Percentiles rank a stretch among this genome's conserved stretches.
Conservation (phyloP, 2,797 vertebrate genomes). For the Chromobotia macracanthus region DNA sequence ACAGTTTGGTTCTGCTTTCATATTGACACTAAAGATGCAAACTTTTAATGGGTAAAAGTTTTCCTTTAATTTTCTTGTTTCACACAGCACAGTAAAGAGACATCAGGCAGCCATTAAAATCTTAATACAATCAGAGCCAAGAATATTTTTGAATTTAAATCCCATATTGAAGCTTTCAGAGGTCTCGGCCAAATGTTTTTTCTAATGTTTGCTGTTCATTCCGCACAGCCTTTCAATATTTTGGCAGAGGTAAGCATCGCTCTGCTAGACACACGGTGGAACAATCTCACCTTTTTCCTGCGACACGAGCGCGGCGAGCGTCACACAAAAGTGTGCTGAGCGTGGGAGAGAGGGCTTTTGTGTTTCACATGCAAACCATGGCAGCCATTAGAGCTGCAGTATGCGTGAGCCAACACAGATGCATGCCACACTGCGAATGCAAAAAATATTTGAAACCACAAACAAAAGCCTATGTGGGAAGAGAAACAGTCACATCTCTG, state of each 20-base stretch:
- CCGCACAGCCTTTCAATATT: conserved; percentile 29
- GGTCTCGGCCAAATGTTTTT: conserved; percentile 37
- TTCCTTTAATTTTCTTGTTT: neutral
- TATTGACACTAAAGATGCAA: neutral
- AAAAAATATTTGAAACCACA: conserved; percentile 29
- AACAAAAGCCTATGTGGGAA: conserved; percentile 36
- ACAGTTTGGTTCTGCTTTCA: neutral
- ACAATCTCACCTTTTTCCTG: conserved; percentile 48
- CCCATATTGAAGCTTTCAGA: neutral
- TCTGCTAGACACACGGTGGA: conserved; percentile 38
- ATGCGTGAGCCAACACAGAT: conserved; percentile 43
- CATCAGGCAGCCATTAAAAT: conserved; percentile 18
- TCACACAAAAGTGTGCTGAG: conserved; percentile 49
- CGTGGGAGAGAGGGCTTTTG: conserved; percentile 54
- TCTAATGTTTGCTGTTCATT: conserved; percentile 26
- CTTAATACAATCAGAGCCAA: conserved; percentile 38
- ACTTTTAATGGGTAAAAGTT: conserved; percentile 21
- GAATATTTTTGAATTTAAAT: conserved; percentile 12
- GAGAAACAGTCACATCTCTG: conserved; percentile 40
- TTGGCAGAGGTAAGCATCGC: conserved; percentile 34
- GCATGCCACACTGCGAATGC: conserved; percentile 49
- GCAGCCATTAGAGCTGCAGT: conserved; percentile 41
- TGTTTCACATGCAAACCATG: conserved; percentile 50
- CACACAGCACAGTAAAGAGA: neutral
- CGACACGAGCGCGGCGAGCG: conserved; percentile 38